Base-by-base conservation (phyloP, 1,140 invertebrate species). In the Zaprionus africanus region DNA sequence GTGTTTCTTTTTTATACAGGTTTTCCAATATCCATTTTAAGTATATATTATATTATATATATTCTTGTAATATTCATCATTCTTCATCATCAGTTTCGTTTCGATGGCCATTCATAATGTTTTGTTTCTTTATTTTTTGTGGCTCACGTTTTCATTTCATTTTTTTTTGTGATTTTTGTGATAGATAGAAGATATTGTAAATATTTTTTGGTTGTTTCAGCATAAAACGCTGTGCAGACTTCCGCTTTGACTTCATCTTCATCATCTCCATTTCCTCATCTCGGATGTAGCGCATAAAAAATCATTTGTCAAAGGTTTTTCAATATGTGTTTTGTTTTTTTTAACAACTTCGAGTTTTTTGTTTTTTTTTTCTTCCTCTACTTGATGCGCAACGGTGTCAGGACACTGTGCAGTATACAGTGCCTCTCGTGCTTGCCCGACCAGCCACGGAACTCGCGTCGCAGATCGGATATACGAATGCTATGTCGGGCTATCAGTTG, bases 371-470 rank as follows among this genome's bases (percentile, higher is more conserved):
- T 57, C 6, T 22, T 59, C 28, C 12, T 74, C 57, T 83, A 92
- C 62, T 92, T 92, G 69, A 92, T 82, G 70, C 91, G 80, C 77
- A 92, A 78, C 59, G 91, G 91, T 59, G 87, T 91, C 5, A 93
- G 82, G 60, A 93, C 91, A 81, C 86, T 92, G 83, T 93, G 92
- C 59, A 93, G 81, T 54, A 93, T 93, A 68, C 92, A 93, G 76
- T 92, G 92, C 24, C 82, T 63, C 78, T 93, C 92, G 49, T 93
- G 92, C 43, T 92, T 91, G 53, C 92, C 92, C 73, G 79, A 91
- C 92, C 92, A 93, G 73, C 92, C 92, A 59, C 86, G 91, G 72
- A 93, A 92, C 71, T 93, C 91, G 15, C 92, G 92, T 46, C 87
- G 65, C 63, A 93, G 71, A 74, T 93, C 92, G 61, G 84, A 82